These are phyloP conservation scores for Diachasma alloeum DNA, from an alignment of 1,140 invertebrate genomes.

Conservation along the genomic window DNA sequence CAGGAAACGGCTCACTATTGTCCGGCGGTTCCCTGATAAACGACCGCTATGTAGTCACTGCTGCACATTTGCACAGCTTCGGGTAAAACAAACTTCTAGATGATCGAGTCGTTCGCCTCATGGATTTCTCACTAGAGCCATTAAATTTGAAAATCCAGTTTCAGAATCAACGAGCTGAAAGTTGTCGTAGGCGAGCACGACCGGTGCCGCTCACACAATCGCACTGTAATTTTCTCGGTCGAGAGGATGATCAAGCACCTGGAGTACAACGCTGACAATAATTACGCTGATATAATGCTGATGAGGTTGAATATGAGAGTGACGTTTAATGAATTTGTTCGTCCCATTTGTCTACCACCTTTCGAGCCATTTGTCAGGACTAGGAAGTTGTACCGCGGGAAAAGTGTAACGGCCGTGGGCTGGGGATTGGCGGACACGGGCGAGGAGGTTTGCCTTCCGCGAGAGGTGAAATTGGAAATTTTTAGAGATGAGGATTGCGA, in stretches of 20 bases:
- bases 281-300: slow-evolving; percentile 86
- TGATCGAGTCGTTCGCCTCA: neutral
- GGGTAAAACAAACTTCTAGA: slow-evolving; percentile 37
- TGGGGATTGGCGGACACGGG: slow-evolving; percentile 58
- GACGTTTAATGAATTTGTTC: slow-evolving; percentile 75
- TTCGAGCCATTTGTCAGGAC: slow-evolving; percentile 33
- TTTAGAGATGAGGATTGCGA: slow-evolving; percentile 55
- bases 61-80: slow-evolving; percentile 86
- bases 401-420: slow-evolving; percentile 55
- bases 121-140: too few relatives aligned
- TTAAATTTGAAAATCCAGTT: slow-evolving; percentile 65
- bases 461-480: slow-evolving; percentile 51
- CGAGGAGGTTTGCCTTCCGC: slow-evolving; percentile 46
- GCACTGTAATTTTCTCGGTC: slow-evolving; percentile 40
- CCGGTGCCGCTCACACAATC: slow-evolving; percentile 76
- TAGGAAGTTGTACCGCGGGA: slow-evolving; percentile 48
- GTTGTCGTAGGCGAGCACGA: slow-evolving; percentile 86
- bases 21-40: slow-evolving; percentile 86
- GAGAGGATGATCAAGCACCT: slow-evolving; percentile 59
- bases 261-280: slow-evolving; percentile 82
- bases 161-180: slow-evolving; percentile 91
- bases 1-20: slow-evolving; percentile 84
- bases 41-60: slow-evolving; percentile 81
- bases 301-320: slow-evolving; percentile 81
- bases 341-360: slow-evolving; percentile 80